Percentiles rank a stretch among this genome's conserved stretches.
Evolutionary conservation across 2,797 vertebrate genomes (phyloP).

Genomic region (Allobates femoralis): DNA sequence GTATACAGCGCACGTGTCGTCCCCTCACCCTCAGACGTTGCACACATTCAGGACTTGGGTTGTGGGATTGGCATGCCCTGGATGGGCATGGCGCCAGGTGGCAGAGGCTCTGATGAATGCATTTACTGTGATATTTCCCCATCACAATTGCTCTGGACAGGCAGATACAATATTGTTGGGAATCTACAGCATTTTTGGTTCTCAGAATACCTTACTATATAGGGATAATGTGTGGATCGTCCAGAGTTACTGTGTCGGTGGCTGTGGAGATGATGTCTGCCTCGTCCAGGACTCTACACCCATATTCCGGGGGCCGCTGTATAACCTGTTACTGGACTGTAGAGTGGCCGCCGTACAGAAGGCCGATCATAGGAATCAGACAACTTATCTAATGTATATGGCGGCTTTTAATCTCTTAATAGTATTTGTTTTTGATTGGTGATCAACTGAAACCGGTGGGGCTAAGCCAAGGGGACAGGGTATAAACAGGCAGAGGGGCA

Average conservation of each 20-base stretch:
- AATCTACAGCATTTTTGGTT: background rate
- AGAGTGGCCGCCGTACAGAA: too few species aligned
- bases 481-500: too few species aligned
- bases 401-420: too few species aligned
- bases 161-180: background rate
- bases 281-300: background rate
- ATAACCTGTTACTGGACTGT: too few species aligned
- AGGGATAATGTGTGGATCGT: background rate
- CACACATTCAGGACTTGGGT: background rate
- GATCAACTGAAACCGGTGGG: too few species aligned
- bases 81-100: background rate
- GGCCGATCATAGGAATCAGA: too few species aligned
- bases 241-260: background rate
- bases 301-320: too few species aligned
- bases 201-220: background rate
- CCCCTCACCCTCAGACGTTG: background rate
- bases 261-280: background rate
- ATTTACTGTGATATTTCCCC: background rate
- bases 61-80: conserved; percentile 36
- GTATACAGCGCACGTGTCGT: background rate
- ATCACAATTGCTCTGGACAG: background rate
- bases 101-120: background rate
- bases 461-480: too few species aligned
- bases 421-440: too few species aligned
- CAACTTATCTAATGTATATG: too few species aligned